Conservation (phyloP, 1,140 invertebrate species). For the Diuraphis noxia region DNA sequence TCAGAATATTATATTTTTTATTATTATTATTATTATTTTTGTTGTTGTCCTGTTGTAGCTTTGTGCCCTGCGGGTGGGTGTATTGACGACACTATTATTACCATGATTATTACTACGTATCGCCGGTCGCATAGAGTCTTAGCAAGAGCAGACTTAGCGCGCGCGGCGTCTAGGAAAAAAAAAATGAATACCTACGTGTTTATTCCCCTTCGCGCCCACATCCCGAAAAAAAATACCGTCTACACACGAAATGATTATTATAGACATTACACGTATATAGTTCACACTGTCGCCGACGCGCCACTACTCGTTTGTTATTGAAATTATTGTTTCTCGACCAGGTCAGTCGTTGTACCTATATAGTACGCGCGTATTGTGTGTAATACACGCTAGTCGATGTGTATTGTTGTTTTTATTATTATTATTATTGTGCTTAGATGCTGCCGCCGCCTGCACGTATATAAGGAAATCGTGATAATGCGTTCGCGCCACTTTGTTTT, state of each 20-base stretch:
- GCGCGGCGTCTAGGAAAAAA: not conserved
- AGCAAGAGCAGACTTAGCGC: not conserved
- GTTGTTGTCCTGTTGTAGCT: not conserved
- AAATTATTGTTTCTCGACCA: slow-evolving; percentile 20
- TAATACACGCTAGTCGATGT: not conserved
- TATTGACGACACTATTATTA: slow-evolving; percentile 9
- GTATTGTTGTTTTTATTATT: slow-evolving; percentile 21
- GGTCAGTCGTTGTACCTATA: not conserved
- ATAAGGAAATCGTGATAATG: slow-evolving; percentile 31
- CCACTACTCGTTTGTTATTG: slow-evolving; percentile 3
- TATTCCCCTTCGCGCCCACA: not conserved
- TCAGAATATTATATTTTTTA: not conserved
- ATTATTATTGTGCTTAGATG: slow-evolving; percentile 11
- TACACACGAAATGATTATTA: not conserved
- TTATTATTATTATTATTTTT: no score
- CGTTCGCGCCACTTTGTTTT: slow-evolving; percentile 43
- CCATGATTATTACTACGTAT: not conserved
- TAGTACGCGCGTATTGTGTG: not conserved
- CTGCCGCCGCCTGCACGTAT: not conserved
- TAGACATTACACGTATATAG: not conserved
- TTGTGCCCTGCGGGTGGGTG: not conserved
- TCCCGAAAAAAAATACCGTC: not conserved
- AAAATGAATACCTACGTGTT: not conserved
- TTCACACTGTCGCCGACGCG: slow-evolving; percentile 29
- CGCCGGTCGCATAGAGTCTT: not conserved